These are phyloP conservation scores for Petroica traversi DNA, from an alignment of 2,113 vertebrate species.

Conservation along the genomic window DNA sequence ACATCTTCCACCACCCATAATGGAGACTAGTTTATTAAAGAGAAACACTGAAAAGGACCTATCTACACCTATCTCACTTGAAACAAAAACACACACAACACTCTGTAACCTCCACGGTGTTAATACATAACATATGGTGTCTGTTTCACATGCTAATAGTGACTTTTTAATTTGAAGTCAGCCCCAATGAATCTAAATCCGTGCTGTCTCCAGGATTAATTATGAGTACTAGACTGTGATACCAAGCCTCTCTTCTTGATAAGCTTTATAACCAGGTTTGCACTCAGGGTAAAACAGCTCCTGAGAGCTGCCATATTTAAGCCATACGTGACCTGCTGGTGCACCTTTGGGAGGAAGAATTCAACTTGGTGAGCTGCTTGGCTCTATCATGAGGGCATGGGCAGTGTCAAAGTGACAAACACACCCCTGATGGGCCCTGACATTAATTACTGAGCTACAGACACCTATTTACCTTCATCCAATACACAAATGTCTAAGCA, in stretches of 20 bases:
- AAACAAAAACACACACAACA: background rate
- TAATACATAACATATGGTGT: constrained; percentile 73
- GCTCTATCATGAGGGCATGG: background rate
- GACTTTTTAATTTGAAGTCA: constrained; percentile 81
- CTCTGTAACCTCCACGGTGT: constrained; percentile 31
- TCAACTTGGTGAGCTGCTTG: background rate
- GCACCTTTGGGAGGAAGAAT: background rate
- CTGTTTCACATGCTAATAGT: constrained; percentile 74
- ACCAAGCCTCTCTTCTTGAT: constrained; percentile 73
- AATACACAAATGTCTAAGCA: background rate
- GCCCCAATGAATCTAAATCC: constrained; percentile 77
- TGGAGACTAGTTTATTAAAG: background rate
- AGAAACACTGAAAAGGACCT: background rate
- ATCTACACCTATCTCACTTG: background rate
- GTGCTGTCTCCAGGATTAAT: constrained; percentile 78
- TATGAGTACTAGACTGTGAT: constrained; percentile 74
- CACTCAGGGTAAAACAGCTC: constrained; percentile 67
- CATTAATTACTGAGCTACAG: background rate
- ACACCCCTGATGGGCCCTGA: background rate
- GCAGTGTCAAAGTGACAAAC: background rate
- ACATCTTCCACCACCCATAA: background rate
- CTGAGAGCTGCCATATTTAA: constrained; percentile 46
- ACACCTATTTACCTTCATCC: background rate
- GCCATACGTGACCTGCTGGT: background rate
- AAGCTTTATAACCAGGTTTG: constrained; percentile 74